phyloP scores from a whole-genome alignment of 2,113 vertebrate genomes.

The Percopsis transmontana region DNA sequence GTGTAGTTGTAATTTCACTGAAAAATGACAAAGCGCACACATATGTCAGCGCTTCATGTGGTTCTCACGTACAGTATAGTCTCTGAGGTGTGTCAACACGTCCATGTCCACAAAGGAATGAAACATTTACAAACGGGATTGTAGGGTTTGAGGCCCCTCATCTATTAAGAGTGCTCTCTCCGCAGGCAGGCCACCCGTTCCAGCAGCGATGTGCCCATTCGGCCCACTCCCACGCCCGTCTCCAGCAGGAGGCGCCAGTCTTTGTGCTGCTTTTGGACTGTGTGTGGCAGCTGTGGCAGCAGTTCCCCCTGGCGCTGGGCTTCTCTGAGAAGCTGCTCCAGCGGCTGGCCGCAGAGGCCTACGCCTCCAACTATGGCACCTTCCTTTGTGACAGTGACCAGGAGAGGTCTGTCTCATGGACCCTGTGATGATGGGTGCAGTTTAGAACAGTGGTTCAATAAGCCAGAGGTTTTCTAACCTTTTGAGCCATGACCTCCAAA shows the following conservation, averaged over 20 bases:
- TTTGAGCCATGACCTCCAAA: too few species aligned
- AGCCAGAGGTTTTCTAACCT: too few species aligned
- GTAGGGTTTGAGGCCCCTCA: not conserved
- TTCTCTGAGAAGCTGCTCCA: conserved; percentile 84
- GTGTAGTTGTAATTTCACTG: too few species aligned
- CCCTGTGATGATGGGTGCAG: too few species aligned
- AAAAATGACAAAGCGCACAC: too few species aligned
- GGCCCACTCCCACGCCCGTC: conserved; percentile 78
- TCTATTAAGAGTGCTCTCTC: not conserved
- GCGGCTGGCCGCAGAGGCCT: conserved; percentile 80
- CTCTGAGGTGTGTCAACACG: too few species aligned
- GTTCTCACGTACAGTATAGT: too few species aligned
- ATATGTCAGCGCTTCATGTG: too few species aligned
- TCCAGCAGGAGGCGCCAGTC: conserved; percentile 81
- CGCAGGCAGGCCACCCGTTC: conserved; percentile 86
- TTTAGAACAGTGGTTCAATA: too few species aligned
- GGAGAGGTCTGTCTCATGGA: conserved; percentile 73
- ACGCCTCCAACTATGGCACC: conserved; percentile 84
- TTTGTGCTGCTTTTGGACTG: conserved; percentile 91
- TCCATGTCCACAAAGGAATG: too few species aligned
- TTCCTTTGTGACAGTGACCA: conserved; percentile 87
- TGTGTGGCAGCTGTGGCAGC: conserved; percentile 84
- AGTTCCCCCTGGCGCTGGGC: conserved; percentile 86
- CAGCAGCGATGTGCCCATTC: conserved; percentile 82
- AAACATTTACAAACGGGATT: too few species aligned